Base-by-base conservation (phyloP, 2,797 vertebrate genomes). In the Uromys caudimaculatus region DNA sequence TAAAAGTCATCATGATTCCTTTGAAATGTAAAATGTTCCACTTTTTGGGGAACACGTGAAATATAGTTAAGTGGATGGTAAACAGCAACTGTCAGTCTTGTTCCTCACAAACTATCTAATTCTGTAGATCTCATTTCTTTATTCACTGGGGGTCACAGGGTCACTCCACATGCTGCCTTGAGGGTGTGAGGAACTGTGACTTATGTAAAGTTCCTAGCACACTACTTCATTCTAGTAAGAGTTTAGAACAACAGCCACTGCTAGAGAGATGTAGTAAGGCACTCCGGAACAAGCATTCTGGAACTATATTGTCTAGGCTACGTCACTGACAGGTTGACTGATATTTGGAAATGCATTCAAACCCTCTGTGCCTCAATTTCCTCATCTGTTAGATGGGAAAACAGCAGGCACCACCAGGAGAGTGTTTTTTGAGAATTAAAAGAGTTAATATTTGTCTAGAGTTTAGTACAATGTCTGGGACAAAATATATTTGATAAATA, bases 361-460 rank as follows among this genome's bases (percentile, higher is more conserved):
- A n/a, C 86, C 77, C 50, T 94, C 50, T 91, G 54, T 79, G 4
- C 41, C 50, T 76, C 13, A 29, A 2, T 56, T 87, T 44, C n/a
- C n/a, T 93, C 56, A 90, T n/a, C 71, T 90, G 9, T 93, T 90
- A 60, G 69, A 86, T 75, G 3, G 60, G 4, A n/a, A 7, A 62
- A 64, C 83, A 90, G 58, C 24, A 38, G 88, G 73, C 35, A 44
- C 3, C 12, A 78, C n/a, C 54, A 85, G 44, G 38, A 92, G 14
- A 44, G 35, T 16, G n/a, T 71, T 8, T 82, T 91, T 23, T 93
- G n/a, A 79, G 16, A 32, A 83, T 35, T 93, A 91, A 84, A 44
- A 89, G 29, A 86, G n/a, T 75, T 90, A 69, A 81, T 92, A 83
- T 91, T 82, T 96, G 1, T 88, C 50, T 90, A 78, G 52, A 54